Conservation (phyloP, 2,888 invertebrate genomes). For the Nomada flava region DNA sequence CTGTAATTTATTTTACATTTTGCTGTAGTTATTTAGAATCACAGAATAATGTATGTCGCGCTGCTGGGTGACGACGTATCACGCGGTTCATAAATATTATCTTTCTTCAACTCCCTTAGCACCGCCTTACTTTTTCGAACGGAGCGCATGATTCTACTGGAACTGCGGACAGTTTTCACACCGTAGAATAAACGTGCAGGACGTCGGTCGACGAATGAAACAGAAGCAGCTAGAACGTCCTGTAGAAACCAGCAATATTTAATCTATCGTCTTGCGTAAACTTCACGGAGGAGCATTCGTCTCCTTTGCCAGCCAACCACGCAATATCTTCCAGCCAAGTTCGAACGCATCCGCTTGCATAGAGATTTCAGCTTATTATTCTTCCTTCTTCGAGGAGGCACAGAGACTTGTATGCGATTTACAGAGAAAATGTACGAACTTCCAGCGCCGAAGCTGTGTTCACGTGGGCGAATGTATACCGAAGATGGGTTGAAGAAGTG, state of each 20-base stretch:
- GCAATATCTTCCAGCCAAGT: conserved; percentile 15
- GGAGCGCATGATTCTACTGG: no score
- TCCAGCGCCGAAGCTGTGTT: conserved; percentile 5
- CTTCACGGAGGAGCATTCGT: conserved; percentile 10
- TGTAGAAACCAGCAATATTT: conserved; percentile 33
- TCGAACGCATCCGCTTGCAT: conserved; percentile 46
- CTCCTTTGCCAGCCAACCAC: conserved; percentile 3
- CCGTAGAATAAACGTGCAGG: conserved; percentile 5
- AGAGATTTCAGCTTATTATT: conserved; percentile 55
- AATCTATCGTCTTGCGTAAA: conserved; percentile 32
- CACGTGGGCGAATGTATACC: conserved; percentile 64
- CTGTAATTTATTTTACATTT: no score
- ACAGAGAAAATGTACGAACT: conserved; percentile 47
- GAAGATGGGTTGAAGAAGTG: conserved; percentile 65
- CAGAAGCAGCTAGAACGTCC: neutral
- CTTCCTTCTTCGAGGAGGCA: conserved; percentile 42
- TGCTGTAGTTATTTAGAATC: no score
- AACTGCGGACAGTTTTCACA: neutral
- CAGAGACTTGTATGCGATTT: conserved; percentile 16
- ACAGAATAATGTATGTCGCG: neutral
- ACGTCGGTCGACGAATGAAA: neutral
- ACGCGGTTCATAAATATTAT: neutral
- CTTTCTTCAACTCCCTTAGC: neutral
- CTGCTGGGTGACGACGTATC: neutral
- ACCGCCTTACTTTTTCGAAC: neutral